Conservation (phyloP, 2,113 vertebrate species). For the Mus pahari region DNA sequence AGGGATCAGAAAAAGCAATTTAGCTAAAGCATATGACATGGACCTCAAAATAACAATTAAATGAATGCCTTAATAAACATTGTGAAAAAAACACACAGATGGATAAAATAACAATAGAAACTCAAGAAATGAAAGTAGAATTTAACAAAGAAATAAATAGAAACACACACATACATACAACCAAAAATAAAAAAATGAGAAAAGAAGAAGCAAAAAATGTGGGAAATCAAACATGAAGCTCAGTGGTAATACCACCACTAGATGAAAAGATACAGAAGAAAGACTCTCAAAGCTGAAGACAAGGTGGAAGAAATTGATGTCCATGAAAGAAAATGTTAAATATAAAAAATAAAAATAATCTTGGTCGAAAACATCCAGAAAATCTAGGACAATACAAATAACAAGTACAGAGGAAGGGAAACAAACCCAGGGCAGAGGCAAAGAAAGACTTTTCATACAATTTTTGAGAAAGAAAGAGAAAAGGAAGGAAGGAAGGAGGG, state of each 20-base stretch:
- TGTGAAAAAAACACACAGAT: neutral
- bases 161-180: neutral
- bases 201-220: neutral
- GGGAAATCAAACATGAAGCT: neutral
- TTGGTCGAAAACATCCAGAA: too few species aligned
- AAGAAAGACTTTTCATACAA: neutral
- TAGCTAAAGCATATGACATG: neutral
- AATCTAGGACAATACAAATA: too few species aligned
- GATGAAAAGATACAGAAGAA: neutral
- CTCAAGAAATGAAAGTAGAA: neutral
- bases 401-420: neutral
- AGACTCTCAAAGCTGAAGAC: neutral
- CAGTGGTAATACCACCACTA: neutral
- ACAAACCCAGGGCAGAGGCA: neutral
- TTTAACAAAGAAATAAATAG: neutral
- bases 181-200: neutral
- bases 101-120: neutral
- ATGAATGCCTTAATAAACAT: neutral
- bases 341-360: too few species aligned
- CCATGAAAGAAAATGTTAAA: too few species aligned
- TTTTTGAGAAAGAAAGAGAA: neutral
- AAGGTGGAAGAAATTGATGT: too few species aligned
- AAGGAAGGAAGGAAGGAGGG: fast-evolving
- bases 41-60: neutral
- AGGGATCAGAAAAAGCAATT: neutral